Evolutionary conservation across 2,113 vertebrate species (phyloP).

Genomic region (Sinocyclocheilus rhinocerous): DNA sequence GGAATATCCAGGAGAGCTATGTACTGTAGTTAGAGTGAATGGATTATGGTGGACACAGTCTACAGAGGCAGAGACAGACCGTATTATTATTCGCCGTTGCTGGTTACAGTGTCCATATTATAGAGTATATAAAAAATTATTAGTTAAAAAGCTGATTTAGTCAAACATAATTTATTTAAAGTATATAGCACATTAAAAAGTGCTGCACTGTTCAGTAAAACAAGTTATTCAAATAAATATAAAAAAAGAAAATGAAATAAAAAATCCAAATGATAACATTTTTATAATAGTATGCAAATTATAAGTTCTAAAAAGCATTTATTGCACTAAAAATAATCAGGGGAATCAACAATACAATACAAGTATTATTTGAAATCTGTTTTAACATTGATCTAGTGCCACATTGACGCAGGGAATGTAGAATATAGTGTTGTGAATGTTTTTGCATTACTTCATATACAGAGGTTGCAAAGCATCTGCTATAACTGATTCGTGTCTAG

Average conservation of each 20-base stretch:
- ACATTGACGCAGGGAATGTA: not conserved
- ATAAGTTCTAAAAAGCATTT: not conserved
- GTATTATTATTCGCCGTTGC: not conserved
- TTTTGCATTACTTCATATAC: conserved; percentile 1
- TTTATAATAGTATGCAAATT: not conserved
- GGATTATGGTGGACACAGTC: conserved; percentile 18
- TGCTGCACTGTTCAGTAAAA: not conserved
- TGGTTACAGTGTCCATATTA: not conserved
- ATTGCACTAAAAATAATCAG: not conserved
- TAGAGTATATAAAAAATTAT: not conserved
- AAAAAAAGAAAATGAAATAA: not conserved
- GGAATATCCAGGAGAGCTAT: conserved; percentile 38
- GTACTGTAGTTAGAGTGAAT: conserved; percentile 29
- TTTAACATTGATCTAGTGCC: not conserved
- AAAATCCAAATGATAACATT: not conserved
- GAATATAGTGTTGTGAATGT: not conserved
- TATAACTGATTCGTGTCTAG: conserved; percentile 30
- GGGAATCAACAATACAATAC: not conserved
- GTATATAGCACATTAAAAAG: not conserved
- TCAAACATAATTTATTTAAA: not conserved
- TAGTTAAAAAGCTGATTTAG: not conserved
- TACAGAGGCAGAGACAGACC: not conserved
- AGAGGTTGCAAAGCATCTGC: not conserved
- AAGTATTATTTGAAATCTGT: not conserved
- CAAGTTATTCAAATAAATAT: not conserved